Conservation (phyloP, 92 coral and sea anemone species). For the Phenganax subtilis region DNA sequence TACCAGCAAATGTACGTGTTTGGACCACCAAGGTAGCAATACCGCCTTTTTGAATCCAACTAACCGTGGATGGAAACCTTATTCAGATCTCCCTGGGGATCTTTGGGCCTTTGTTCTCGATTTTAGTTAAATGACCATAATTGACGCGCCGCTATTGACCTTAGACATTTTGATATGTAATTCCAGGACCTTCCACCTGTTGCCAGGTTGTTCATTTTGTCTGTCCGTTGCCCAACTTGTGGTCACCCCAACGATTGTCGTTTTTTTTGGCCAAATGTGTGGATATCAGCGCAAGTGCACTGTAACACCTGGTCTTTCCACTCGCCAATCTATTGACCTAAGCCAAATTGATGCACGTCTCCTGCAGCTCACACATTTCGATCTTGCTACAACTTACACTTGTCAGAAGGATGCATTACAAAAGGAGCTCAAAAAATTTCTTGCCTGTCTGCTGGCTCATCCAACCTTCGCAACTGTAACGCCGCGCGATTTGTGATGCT, state of each 20-base stretch:
- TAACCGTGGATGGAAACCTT: no score
- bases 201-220: background rate
- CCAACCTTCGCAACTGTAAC: background rate
- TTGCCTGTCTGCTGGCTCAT: background rate
- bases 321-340: background rate
- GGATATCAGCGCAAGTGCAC: background rate
- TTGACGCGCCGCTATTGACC: background rate
- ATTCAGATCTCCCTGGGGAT: no score
- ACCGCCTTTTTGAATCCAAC: no score
- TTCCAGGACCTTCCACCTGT: background rate
- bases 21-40: no score
- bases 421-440: background rate
- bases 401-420: background rate
- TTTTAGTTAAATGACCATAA: background rate
- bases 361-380: background rate
- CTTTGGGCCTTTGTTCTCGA: no score
- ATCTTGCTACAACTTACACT: background rate
- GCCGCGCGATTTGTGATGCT: slow-evolving; percentile 3
- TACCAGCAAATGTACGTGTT: no score
- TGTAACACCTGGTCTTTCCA: background rate
- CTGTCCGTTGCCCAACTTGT: slow-evolving; percentile 1
- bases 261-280: slow-evolving; percentile 8
- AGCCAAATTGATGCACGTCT: background rate
- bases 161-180: background rate
- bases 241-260: background rate